Evolutionary conservation across 2,888 invertebrate species (phyloP).

Genomic region (Bembecia ichneumoniformis): DNA sequence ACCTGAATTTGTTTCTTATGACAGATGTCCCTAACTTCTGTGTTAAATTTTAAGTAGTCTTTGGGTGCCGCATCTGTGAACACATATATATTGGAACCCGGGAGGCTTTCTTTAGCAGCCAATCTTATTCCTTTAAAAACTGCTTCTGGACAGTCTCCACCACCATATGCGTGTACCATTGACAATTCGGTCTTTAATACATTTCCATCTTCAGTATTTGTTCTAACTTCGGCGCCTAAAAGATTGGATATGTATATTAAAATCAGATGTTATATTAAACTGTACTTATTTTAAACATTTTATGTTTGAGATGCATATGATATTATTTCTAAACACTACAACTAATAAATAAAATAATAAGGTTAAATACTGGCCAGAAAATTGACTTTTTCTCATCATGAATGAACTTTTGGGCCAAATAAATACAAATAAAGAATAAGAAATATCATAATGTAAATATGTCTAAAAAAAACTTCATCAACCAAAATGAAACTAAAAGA

Average conservation of each 20-base stretch:
- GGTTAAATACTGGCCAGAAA: too few species aligned
- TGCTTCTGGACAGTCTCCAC: slow-evolving; percentile 38
- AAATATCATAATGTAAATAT: too few species aligned
- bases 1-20: slow-evolving; percentile 35
- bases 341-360: too few species aligned
- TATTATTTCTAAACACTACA: too few species aligned
- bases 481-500: too few species aligned
- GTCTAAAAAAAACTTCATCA: too few species aligned
- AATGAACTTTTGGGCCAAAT: too few species aligned
- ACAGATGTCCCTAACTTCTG: slow-evolving; percentile 28
- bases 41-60: slow-evolving; percentile 19
- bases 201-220: slow-evolving; percentile 21
- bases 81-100: slow-evolving; percentile 39
- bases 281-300: too few species aligned
- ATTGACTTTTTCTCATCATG: too few species aligned
- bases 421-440: too few species aligned
- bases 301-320: too few species aligned
- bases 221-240: slow-evolving; percentile 18
- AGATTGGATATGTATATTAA: background rate
- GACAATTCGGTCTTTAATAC: slow-evolving; percentile 25
- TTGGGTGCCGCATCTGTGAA: slow-evolving; percentile 48
- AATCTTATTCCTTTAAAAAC: slow-evolving; percentile 37
- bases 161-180: slow-evolving; percentile 19
- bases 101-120: slow-evolving; percentile 28
- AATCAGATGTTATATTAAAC: too few species aligned